Evolutionary conservation across 2,888 invertebrate genomes (phyloP).

Genomic region (Xanthia togata): DNA sequence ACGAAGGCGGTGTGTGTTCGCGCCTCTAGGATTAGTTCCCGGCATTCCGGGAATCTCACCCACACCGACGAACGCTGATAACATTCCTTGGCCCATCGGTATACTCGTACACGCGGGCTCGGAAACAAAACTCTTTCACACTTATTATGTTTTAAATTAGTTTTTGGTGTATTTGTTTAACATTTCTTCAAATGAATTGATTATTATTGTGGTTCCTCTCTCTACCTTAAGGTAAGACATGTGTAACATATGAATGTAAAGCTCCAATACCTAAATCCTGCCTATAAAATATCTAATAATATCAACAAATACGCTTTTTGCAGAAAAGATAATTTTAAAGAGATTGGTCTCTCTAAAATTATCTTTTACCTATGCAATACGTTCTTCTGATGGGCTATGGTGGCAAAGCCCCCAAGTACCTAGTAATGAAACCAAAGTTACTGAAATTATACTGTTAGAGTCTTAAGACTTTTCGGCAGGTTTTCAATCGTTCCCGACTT

Average conservation of each 20-base stretch:
- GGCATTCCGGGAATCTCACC: conserved; percentile 70
- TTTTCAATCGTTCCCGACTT: not conserved
- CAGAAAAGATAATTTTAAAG: not conserved
- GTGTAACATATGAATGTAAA: not conserved
- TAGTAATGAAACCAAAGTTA: not conserved
- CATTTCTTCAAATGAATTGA: conserved; percentile 9
- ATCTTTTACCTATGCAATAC: not conserved
- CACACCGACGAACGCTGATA: conserved; percentile 63
- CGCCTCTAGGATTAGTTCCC: conserved; percentile 71
- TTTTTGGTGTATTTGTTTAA: conserved; percentile 17
- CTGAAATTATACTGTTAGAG: not conserved
- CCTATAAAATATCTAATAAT: not conserved
- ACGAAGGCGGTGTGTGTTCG: conserved; percentile 66
- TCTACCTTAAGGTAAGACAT: not conserved
- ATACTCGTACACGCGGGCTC: conserved; percentile 35
- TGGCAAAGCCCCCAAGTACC: not conserved
- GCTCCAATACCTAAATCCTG: not conserved
- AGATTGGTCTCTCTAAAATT: not conserved
- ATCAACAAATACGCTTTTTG: not conserved
- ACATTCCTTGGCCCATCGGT: conserved; percentile 60
- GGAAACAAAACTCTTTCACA: conserved; percentile 47
- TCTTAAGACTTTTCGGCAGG: not conserved
- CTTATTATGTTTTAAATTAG: conserved; percentile 34
- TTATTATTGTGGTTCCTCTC: not conserved
- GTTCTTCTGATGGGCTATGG: not conserved